Evolutionary conservation across 2,113 vertebrate genomes (phyloP), one percentile per base, ranked within the genome.

Genomic region (Toxotes jaculatrix): DNA sequence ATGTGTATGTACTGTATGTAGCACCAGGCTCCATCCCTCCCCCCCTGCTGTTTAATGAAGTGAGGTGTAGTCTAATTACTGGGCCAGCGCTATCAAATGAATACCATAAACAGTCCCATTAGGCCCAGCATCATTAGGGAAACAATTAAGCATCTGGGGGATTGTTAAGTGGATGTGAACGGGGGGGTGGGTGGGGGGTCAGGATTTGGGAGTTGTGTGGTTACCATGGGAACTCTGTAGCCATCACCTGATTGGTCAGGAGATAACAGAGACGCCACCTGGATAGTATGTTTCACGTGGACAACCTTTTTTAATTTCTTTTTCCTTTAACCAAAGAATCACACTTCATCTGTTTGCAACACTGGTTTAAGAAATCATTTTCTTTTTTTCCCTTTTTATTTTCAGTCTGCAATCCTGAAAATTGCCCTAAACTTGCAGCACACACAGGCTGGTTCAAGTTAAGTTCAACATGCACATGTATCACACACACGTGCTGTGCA

Each of bases 101-200:
- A 93, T 79, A 87, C 88, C 84, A 93, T 94, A 95, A 95, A 95
- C 94, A 95, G 93, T 95, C 92, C 93, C 94, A 95, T 95, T 94
- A 94, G 93, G 90, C 82, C 62, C 64, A 16, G 90, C 90, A 71
- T 94, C 95, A 94, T 96, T 95, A 95, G 92, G 84, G 90, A 91
- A 93, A 94, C 93, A 95, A 94, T 96, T 95, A 94, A 92, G 88
- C 94, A 94, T 94, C 93, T 92, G 90, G 93, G 92, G 87, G 62
- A 89, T 89, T 84, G 84, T 89, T 90, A 89, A 91, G 82, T 91
- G 85, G 82, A 86, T 69, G 68, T 47, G 47, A 32, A 51, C 63
- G 38, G 19, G 27, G 21, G 32, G 76, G 51, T 81, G 27, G 27
- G 27, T 27, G 27, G 27, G 21, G 38, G 76, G 56, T 81, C 61